phyloP scores from a whole-genome alignment of 1,140 invertebrate species.

The Sinonovacula constricta region DNA sequence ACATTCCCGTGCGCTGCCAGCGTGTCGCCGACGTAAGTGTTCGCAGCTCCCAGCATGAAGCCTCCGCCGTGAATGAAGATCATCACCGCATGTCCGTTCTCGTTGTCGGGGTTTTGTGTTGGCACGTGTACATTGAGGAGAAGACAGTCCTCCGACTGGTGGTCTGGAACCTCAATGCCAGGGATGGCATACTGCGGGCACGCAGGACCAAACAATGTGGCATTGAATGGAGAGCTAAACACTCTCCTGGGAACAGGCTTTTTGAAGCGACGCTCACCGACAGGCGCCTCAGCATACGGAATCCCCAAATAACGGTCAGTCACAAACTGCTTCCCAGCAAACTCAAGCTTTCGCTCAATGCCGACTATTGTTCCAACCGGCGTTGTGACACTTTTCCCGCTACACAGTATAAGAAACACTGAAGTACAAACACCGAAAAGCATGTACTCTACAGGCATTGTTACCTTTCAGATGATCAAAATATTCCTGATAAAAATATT shows the following conservation, averaged over 20 bases:
- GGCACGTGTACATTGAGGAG: conserved; percentile 16
- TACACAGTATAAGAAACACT: no score
- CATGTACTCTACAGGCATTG: no score
- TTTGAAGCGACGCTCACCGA: not conserved
- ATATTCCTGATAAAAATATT: no score
- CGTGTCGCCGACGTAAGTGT: conserved; percentile 93
- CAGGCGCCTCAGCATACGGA: not conserved
- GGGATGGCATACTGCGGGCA: conserved; percentile 17
- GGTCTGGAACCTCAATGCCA: not conserved
- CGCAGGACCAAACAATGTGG: not conserved
- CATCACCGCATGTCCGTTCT: conserved; percentile 82
- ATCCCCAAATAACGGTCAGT: not conserved
- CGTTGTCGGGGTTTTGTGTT: not conserved
- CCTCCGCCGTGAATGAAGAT: conserved; percentile 97
- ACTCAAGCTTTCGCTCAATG: no score
- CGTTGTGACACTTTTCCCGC: no score
- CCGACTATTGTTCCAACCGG: no score
- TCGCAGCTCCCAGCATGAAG: conserved; percentile 89
- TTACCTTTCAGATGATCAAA: no score
- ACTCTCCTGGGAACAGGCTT: not conserved
- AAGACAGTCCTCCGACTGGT: conserved; percentile 27
- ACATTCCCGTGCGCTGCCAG: conserved; percentile 87
- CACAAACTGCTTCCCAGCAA: not conserved
- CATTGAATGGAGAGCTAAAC: not conserved
- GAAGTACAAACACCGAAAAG: no score